These are phyloP conservation scores for Labroides dimidiatus DNA, from an alignment of 2,797 vertebrate species.

Conservation along the genomic window DNA sequence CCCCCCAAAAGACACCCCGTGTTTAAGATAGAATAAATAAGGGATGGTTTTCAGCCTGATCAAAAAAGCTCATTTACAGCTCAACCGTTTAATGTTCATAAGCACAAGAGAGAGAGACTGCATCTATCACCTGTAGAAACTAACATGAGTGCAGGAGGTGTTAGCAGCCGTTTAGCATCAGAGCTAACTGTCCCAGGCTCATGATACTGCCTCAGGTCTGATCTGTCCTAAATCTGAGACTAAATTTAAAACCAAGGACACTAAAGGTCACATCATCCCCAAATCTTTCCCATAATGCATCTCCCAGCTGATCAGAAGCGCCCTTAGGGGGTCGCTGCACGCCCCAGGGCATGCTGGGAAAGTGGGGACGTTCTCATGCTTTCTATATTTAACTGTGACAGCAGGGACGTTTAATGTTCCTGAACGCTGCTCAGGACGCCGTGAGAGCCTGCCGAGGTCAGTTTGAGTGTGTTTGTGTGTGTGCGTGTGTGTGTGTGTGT, in stretches of 20 bases:
- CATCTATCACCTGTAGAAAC: too few relatives aligned
- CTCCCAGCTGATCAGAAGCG: conserved; percentile 30
- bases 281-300: conserved; percentile 46
- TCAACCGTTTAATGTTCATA: too few relatives aligned
- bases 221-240: background rate
- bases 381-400: conserved; percentile 64
- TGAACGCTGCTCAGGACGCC: conserved; percentile 12
- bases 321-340: conserved; percentile 39
- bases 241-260: conserved; percentile 32
- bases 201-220: background rate
- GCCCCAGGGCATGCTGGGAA: conserved; percentile 65
- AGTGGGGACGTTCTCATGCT: conserved; percentile 60
- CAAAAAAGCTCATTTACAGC: too few relatives aligned
- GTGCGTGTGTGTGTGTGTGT: too few relatives aligned
- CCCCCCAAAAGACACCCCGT: too few relatives aligned
- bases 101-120: too few relatives aligned
- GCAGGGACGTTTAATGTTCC: conserved; percentile 17
- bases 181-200: too few relatives aligned
- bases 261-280: conserved; percentile 24
- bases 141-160: too few relatives aligned
- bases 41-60: too few relatives aligned
- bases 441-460: conserved; percentile 17
- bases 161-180: too few relatives aligned
- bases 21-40: too few relatives aligned
- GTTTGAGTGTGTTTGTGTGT: background rate